Conservation (phyloP, 2,113 vertebrate genomes). For the Myodes glareolus region DNA sequence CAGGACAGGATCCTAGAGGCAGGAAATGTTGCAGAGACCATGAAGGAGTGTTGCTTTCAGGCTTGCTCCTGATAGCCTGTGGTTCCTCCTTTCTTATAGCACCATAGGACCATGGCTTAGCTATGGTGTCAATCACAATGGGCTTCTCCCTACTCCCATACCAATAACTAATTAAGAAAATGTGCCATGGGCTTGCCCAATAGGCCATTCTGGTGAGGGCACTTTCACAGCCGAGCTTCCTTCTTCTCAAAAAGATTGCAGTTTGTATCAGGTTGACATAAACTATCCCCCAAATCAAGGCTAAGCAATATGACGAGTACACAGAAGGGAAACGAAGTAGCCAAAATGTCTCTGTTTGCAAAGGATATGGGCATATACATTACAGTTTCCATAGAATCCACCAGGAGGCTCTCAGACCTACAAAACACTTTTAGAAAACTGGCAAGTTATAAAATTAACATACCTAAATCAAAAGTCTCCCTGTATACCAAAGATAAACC, state of each 20-base stretch:
- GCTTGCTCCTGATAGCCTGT: not conserved
- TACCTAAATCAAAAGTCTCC: not conserved
- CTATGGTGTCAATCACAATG: not conserved
- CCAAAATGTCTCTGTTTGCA: not conserved
- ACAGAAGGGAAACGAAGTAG: not conserved
- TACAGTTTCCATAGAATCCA: not conserved
- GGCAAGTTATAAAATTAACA: not conserved
- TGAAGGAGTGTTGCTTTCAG: not conserved
- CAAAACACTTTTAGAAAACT: not conserved
- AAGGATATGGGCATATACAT: not conserved
- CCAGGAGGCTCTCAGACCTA: not conserved
- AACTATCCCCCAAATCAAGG: not conserved
- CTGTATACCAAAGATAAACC: not conserved
- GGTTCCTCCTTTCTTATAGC: not conserved
- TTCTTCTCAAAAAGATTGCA: not conserved
- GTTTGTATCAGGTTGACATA: not conserved
- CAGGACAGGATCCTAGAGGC: not conserved
- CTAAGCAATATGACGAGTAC: not conserved
- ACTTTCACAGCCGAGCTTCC: not conserved
- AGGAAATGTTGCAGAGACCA: not conserved
- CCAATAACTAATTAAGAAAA: not conserved
- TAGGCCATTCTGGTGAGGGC: not conserved
- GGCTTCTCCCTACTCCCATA: not conserved
- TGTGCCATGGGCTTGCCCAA: not conserved
- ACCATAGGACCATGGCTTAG: not conserved